A percentile compares a stretch with the other conserved stretches of the same genome.
Conservation (phyloP, 2,797 vertebrate species). For the Ctenosaura bakeri region DNA sequence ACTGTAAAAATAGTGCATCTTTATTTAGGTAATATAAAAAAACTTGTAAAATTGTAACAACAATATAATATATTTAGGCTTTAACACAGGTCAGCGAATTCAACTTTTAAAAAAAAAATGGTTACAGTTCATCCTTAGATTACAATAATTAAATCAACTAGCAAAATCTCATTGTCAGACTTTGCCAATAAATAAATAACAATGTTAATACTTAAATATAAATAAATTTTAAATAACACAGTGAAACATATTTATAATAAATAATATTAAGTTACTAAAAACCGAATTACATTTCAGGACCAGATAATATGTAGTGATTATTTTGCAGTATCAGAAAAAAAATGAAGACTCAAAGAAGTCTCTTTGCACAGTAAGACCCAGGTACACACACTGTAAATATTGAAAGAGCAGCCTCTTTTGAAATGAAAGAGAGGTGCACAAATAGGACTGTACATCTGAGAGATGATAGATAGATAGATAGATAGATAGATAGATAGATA, state of each 20-base stretch:
- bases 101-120: background rate
- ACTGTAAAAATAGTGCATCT: slow-evolving; percentile 16
- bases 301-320: background rate
- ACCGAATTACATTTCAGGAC: background rate
- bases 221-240: slow-evolving; percentile 39
- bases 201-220: slow-evolving; percentile 11
- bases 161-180: background rate
- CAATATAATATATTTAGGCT: background rate
- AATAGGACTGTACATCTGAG: background rate
- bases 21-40: slow-evolving; percentile 19
- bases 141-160: background rate
- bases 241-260: slow-evolving; percentile 32
- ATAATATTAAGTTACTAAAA: slow-evolving; percentile 3
- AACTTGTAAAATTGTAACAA: background rate
- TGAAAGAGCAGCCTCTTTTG: background rate
- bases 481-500: too few relatives aligned
- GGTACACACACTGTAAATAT: background rate
- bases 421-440: background rate
- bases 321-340: background rate
- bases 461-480: background rate
- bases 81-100: background rate
- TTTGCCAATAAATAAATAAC: slow-evolving; percentile 19
- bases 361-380: background rate
- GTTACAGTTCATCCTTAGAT: background rate
- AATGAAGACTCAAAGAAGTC: background rate